Percentiles rank a stretch among this genome's conserved stretches.
phyloP scores from a whole-genome alignment of 2,888 invertebrate species.

The Chrysolina americana region DNA sequence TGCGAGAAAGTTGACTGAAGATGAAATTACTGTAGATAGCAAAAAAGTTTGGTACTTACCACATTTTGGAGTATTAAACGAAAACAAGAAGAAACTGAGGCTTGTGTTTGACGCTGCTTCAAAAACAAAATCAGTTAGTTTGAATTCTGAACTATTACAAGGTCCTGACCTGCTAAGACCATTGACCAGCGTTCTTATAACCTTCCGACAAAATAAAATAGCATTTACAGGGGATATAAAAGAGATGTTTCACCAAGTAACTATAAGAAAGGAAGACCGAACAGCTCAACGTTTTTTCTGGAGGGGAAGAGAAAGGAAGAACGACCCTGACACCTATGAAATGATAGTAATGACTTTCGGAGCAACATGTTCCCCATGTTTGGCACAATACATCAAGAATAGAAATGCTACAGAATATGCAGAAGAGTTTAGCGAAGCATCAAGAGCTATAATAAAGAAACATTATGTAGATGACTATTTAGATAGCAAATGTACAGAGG shows the following conservation, averaged over 20 bases:
- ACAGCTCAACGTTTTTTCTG: conserved; percentile 38
- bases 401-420: conserved; percentile 26
- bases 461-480: conserved; percentile 54
- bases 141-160: conserved; percentile 33
- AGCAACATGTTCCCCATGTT: conserved; percentile 51
- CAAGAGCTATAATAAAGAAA: conserved; percentile 33
- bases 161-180: conserved; percentile 50
- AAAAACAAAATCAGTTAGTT: conserved; percentile 22
- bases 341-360: conserved; percentile 54
- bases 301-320: conserved; percentile 30
- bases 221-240: conserved; percentile 30
- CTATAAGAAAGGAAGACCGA: conserved; percentile 55
- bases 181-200: conserved; percentile 42
- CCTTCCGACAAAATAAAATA: conserved; percentile 27
- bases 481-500: conserved; percentile 38
- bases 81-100: conserved; percentile 23
- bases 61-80: conserved; percentile 28
- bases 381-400: conserved; percentile 47
- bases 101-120: conserved; percentile 29
- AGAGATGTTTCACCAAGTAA: conserved; percentile 7
- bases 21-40: neutral
- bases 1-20: conserved; percentile 2
- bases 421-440: conserved; percentile 6
- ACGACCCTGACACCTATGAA: conserved; percentile 44
- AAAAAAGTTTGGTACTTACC: conserved; percentile 23